A percentile compares a stretch with the other conserved stretches of the same genome.
Evolutionary conservation across 2,888 invertebrate genomes (phyloP).

Genomic region (Ennomos fuscantarius): DNA sequence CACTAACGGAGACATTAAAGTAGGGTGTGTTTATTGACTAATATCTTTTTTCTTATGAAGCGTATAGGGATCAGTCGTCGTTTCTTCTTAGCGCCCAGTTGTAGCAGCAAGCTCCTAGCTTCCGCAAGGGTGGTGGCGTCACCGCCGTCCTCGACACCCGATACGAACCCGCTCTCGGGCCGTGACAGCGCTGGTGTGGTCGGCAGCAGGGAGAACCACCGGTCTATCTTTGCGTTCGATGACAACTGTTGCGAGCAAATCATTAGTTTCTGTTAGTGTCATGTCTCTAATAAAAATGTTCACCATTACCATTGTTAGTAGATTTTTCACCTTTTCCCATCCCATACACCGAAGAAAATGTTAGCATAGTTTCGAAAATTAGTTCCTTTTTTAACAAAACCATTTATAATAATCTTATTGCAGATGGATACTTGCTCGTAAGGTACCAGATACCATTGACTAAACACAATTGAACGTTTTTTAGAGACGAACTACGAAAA

Average conservation of each 20-base stretch:
- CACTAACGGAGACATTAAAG: slow-evolving; percentile 43
- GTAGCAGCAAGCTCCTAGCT: slow-evolving; percentile 88
- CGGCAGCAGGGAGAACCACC: slow-evolving; percentile 91
- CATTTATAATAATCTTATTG: no score
- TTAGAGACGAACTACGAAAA: no score
- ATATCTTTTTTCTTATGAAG: slow-evolving; percentile 89
- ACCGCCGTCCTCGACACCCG: slow-evolving; percentile 85
- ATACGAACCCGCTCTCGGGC: slow-evolving; percentile 92
- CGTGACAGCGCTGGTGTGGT: slow-evolving; percentile 87
- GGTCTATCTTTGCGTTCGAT: slow-evolving; percentile 91
- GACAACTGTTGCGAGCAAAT: slow-evolving; percentile 83
- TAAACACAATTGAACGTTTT: no score
- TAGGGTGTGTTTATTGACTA: slow-evolving; percentile 80
- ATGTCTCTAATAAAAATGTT: neutral
- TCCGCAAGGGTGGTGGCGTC: slow-evolving; percentile 87
- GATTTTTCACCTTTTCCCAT: neutral
- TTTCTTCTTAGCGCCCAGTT: slow-evolving; percentile 89
- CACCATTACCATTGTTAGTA: slow-evolving; percentile 8
- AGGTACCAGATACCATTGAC: neutral
- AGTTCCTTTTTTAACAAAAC: no score
- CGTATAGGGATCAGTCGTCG: slow-evolving; percentile 88
- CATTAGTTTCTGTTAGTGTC: slow-evolving; percentile 1
- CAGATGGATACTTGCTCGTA: neutral
- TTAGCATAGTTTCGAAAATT: no score
- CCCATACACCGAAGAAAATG: no score